Base-by-base conservation (phyloP, 2,797 vertebrate genomes). In the Danio tinwini region DNA sequence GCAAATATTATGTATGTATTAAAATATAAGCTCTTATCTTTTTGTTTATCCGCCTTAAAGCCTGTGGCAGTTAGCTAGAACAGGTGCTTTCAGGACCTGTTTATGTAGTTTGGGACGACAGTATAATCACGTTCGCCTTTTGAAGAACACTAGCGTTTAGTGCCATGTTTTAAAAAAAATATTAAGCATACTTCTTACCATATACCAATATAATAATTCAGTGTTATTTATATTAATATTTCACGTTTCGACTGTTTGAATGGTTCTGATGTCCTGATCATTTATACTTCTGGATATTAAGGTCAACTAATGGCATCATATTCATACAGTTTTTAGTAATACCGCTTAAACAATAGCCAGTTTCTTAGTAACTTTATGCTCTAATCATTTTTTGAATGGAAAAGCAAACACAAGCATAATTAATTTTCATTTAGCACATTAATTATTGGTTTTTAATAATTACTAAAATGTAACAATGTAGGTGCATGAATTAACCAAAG, bases 51-150 rank as follows among this genome's bases (percentile, higher is more conserved):
- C 61, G 8, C 37, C 5, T 49, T 52, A 70, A 70, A 70, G 67
- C 8, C 17, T 29, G 44, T 21, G 52, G 39, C 8, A 16, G 74
- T 29, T 65, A 45, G 47, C 42, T 8, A 17, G 21, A 55, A 21
- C 67, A 71, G 76, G 76, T 78, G 76, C 67, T 44, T 17, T 50
- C 64, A 53, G 45, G 45, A 61, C 13, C 37, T 42, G 75, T 78
- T 61, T 9, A 7, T 69, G 29, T 52, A 13, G n/a, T 21, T 11
- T 42, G 9, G 12, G 21, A 7, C n/a, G 14, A 40, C 39, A 10
- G 5, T 47, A 11, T 7, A 21, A 11, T 16, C 53, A 11, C 6
- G 8, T 49, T 11, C 1, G 14, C 37, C 52, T 58, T 10, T 47
- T 17, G 17, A 12, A 39, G 39, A n/a, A 44, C 17, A 16, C 21